A percentile compares a stretch with the other conserved stretches of the same genome.
phyloP scores from a whole-genome alignment of 53 echinoderm and acorn worm species.

The Stichopus horrens region DNA sequence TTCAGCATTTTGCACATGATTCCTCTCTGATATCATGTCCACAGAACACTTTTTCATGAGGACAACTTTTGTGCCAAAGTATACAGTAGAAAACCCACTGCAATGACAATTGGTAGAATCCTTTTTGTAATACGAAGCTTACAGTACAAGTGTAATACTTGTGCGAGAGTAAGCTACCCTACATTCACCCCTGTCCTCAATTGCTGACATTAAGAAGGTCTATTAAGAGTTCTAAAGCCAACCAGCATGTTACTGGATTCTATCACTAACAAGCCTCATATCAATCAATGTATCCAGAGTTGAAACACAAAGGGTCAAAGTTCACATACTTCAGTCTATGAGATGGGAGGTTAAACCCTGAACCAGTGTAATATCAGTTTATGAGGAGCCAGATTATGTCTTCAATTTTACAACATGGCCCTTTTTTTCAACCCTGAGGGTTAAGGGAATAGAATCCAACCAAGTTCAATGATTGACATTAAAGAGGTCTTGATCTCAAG shows the following conservation, averaged over 20 bases:
- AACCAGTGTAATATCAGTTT: constrained; percentile 39
- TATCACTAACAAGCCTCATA: not conserved
- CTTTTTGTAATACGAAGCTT: too few species aligned
- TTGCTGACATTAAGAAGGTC: constrained; percentile 11
- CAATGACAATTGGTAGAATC: too few species aligned
- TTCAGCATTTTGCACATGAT: too few species aligned
- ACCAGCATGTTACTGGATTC: not conserved
- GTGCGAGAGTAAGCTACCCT: too few species aligned
- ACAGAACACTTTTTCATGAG: too few species aligned
- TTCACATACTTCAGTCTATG: constrained; percentile 40
- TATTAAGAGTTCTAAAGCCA: constrained; percentile 3
- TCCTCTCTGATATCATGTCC: too few species aligned
- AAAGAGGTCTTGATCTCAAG: constrained; percentile 21
- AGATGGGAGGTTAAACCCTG: constrained; percentile 38
- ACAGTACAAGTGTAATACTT: too few species aligned
- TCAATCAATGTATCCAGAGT: constrained; percentile 29
- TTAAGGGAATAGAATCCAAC: not conserved
- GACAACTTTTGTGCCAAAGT: too few species aligned
- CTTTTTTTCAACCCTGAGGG: constrained; percentile 19
- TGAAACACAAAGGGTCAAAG: constrained; percentile 18
- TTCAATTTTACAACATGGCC: not conserved
- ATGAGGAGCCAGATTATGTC: constrained; percentile 1
- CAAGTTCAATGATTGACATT: constrained; percentile 14
- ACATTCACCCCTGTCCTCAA: not conserved
- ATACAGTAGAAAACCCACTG: too few species aligned